Base-by-base conservation (phyloP, 2,888 invertebrate species). In the Candidula unifasciata region DNA sequence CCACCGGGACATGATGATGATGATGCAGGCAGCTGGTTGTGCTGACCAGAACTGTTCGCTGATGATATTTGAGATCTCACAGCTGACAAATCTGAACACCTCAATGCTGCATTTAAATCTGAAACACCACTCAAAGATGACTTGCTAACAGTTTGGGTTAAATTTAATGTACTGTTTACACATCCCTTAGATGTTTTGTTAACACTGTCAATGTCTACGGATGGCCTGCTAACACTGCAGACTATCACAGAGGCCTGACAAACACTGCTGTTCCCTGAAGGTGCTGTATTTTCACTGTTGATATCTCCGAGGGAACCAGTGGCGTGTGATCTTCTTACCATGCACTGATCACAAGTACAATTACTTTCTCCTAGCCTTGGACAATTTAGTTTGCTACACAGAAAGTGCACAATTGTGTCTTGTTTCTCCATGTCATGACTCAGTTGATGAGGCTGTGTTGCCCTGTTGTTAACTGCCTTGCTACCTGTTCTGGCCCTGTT, bases 351-450 rank as follows among this genome's bases (percentile, higher is more conserved):
- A 27, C 35, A 35, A n/a, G 1, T 35, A 37, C 21, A 21, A 35
- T n/a, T 52, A 54, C n/a, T 30, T 57, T 52, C 74, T 13, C 3
- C 21, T 10, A 54, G 52, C 2, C 44, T 44, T 6, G 6, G 54
- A 30, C 18, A 54, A 8, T 27, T 35, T 6, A 30, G 30, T 74
- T 30, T 74, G 21, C n/a, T 30, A 27, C n/a, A 74, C 54, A 74
- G 16, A 74, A 74, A 73, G n/a, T 52, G n/a, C 10, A 52, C 54
- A 54, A 54, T 74, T 74, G 27, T 54, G 27, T 74, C 33, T 21
- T 74, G 54, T 74, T 52, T 74, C 16, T 27, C 52, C 21, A 10
- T 21, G 1, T 74, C 6, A 52, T 52, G 13, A 54, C 18, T 74
- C 21, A 3, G 52, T 30, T 54, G 52, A 18, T 30, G 8, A 74